Evolutionary conservation across 2,888 invertebrate species (phyloP), one percentile per base, ranked within the genome.

Genomic region (Netelia inedita): DNA sequence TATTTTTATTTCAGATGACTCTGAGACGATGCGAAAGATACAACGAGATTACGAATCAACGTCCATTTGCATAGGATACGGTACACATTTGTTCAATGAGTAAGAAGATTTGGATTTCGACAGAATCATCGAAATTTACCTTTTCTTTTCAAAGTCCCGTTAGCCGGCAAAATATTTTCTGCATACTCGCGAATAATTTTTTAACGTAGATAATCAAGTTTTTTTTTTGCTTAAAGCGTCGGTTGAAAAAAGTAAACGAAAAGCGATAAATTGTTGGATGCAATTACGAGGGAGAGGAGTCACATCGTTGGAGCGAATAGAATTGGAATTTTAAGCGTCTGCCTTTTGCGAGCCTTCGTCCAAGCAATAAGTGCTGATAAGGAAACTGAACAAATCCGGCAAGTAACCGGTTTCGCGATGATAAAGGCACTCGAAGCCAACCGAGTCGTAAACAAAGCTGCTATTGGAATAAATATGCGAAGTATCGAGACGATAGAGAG

Each of bases 381-480:
- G 79, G 74, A 87, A 92, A 92, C 92, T 86, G 90, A 90, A 88
- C 89, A 85, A 90, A 91, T 92, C 92, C 90, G 89, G 89, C 86
- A 82, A 71, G 81, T 83, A 92, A 92, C 92, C 90, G 90, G 92
- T 92, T 92, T 87, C 53, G 10, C 41, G 69, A 28, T 68, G 91
- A 92, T 91, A 92, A 89, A 82, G 78, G 72, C 59, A 35, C 66
- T 53, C 79, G 65, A 65, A 59, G 76, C 78, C 71, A 55, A 74
- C 21, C 43, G 71, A 87, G 88, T 89, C 88, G 90, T 91, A 91
- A 92, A 92, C 91, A 92, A 90, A 90, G 87, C 86, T 69, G 75
- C 46, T 41, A 35, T 71, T 46, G 61, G 46, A 76, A 57, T 19
- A 57, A 19, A 57, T 57, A 57, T 19, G 10, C 10, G 16, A 57